These are phyloP conservation scores for Dasysyrphus albostriatus DNA, from an alignment of 2,888 invertebrate species.

Conservation along the genomic window DNA sequence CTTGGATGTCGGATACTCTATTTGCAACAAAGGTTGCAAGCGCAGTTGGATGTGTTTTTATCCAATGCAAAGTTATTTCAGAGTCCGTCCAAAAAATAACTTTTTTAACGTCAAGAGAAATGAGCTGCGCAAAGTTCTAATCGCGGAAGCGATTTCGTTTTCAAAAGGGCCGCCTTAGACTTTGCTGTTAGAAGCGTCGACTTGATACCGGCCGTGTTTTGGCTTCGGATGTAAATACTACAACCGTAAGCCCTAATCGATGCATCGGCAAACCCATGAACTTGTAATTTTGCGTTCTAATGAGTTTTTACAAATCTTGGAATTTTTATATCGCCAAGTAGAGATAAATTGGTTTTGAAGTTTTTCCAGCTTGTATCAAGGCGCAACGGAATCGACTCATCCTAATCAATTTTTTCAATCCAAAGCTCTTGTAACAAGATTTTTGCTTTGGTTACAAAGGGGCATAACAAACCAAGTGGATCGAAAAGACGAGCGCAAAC, in stretches of 20 bases:
- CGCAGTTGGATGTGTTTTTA: no score
- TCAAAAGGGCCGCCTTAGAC: slow-evolving; percentile 4
- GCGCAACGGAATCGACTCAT: slow-evolving; percentile 5
- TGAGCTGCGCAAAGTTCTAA: no score
- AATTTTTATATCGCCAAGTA: no score
- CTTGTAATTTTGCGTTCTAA: background rate
- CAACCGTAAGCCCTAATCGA: background rate
- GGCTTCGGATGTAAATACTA: background rate
- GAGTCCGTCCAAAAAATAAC: no score
- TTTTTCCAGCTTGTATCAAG: background rate
- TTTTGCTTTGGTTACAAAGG: background rate
- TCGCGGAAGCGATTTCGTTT: no score
- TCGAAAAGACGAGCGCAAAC: background rate
- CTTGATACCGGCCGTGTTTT: slow-evolving; percentile 1
- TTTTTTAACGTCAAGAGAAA: no score
- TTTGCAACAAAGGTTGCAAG: no score
- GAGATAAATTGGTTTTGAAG: background rate
- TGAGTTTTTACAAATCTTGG: background rate
- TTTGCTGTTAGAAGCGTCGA: background rate
- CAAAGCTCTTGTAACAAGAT: background rate
- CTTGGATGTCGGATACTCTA: no score
- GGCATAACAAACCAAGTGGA: background rate
- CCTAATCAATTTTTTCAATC: slow-evolving; percentile 1
- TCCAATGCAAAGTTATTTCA: no score
- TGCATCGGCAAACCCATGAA: background rate